Evolutionary conservation across 2,113 vertebrate genomes (phyloP), one percentile per base, ranked within the genome.

Genomic region (Channa argus): DNA sequence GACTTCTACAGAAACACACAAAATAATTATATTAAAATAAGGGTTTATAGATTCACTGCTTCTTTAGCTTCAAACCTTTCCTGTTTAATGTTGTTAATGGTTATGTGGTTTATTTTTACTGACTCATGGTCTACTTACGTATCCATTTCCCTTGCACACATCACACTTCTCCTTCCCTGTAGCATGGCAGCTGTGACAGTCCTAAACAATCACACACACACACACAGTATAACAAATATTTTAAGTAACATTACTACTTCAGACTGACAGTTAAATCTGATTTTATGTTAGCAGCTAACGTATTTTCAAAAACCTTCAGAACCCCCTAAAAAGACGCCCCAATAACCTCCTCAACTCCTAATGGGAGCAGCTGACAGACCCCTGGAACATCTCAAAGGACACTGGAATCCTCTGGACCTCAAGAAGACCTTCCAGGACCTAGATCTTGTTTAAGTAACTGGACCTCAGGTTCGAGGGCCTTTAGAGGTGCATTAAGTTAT

Each of bases 111-210:
- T 50, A 24, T 58, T 38, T 37, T 55, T 5, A 61, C 1, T 6
- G 5, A 49, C 38, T 36, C 13, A 34, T 7, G 45, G 1, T 55
- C 12, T 14, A 65, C 92, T 91, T 78, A 95, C 94, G 33, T 55
- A 59, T 47, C 88, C 87, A 45, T 51, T 12, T 43, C 93, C 91
- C 0, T 51, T 2, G 70, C 94, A 95, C 1, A 78, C 52, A 0
- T 53, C 11, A 45, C 94, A 95, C 0, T 38, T 47, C 1, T 36
- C 37, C 8, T 8, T 86, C 3, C 94, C 94, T 1, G 12, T 36
- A 34, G 62, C 72, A 2, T 77, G 3, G 54, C 94, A 95, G 11
- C 1, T 59, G 12, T 83, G 62, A 56, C 94, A 95, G 3, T 90
- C 5, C 94, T 95, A 6, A 13, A 74, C 3, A 65, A 5, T 52